Evolutionary conservation across 2,113 vertebrate genomes (phyloP), one percentile per base, ranked within the genome.

Genomic region (Phrynosoma platyrhinos): DNA sequence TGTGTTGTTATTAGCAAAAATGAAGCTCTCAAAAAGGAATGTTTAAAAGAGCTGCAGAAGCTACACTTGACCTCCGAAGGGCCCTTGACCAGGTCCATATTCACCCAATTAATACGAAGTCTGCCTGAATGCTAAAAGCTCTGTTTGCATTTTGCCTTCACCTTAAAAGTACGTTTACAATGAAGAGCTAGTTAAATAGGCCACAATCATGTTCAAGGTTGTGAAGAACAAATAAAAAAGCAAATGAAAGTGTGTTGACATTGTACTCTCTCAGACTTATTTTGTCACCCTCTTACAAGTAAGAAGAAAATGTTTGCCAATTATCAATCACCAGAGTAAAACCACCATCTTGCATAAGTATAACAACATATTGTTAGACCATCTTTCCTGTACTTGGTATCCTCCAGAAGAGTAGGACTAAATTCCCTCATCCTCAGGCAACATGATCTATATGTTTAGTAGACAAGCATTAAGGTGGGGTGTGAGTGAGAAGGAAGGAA

Each of bases 41-140:
- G 13, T 18, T 16, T 14, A 62, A 62, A 62, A 62, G 58, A 62
- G 58, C 58, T 16, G 8, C 68, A 10, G 30, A 0, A 30, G 27
- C 10, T 12, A 30, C 25, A 71, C 25, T 71, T 30, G 68, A 71
- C 25, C 68, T 30, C 68, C 12, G 9, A 71, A 71, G 12, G 68
- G 68, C 25, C 27, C 27, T 71, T 27, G 27, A 47, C 58, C 87
- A 88, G 88, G 87, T 69, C 66, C 88, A 85, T 85, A 90, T 88
- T 14, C 82, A 66, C 66, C 91, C 88, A 93, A 92, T 82, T 81
- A 87, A 92, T 86, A 87, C 87, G 86, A 40, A 92, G 87, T 55
- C 58, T 74, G 47, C 82, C 12, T 81, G 69, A 93, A 66, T 93
- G 87, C 42, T 36, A 91, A 92, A 89, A 83, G 69, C 2, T 91